phyloP scores from a whole-genome alignment of 2,797 vertebrate species.

The Rousettus madagascariensis region DNA sequence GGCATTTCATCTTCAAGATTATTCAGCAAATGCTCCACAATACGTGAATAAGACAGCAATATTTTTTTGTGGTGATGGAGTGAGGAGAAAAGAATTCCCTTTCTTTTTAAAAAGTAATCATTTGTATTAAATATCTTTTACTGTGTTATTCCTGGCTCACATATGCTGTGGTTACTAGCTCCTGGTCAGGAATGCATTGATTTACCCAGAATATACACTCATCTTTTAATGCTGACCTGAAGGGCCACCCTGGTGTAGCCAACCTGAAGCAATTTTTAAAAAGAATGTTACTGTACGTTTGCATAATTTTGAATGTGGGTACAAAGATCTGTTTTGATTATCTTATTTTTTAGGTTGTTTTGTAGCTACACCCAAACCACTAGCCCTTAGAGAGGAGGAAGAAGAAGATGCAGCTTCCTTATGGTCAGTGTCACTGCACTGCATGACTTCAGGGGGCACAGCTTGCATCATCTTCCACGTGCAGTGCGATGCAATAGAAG shows the following conservation, averaged over 20 bases:
- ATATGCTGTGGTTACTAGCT: not conserved
- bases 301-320: not conserved
- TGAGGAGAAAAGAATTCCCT: not conserved
- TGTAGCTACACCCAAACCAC: not conserved
- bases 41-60: not conserved
- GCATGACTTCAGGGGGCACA: not conserved
- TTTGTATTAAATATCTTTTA: not conserved
- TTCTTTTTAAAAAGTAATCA: not conserved
- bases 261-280: not conserved
- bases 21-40: not conserved
- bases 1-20: not conserved
- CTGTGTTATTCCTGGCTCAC: not conserved
- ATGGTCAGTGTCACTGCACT: not conserved
- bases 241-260: not conserved
- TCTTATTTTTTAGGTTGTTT: not conserved
- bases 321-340: not conserved
- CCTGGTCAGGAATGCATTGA: not conserved
- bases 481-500: not conserved
- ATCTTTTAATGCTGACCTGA: not conserved
- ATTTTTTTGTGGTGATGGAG: not conserved
- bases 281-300: not conserved
- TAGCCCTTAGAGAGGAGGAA: not conserved
- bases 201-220: not conserved
- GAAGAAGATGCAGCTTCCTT: not conserved
- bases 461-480: not conserved